Percentiles rank a stretch among this genome's conserved stretches.
Evolutionary conservation across 2,113 vertebrate genomes (phyloP).

Genomic region (Sapajus apella): DNA sequence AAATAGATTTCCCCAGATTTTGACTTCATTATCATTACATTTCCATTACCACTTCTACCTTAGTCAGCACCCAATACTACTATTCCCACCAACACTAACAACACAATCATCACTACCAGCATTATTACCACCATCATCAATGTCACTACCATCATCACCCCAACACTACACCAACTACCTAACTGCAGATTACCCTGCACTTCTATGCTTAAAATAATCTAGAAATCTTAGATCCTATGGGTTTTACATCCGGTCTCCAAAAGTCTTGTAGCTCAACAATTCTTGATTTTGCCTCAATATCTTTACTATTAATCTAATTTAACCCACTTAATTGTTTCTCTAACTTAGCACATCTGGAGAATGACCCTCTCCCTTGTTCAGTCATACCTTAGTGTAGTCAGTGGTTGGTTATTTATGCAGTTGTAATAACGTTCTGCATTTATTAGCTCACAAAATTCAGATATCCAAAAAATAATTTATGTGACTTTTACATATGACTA

Average conservation of each 20-base stretch:
- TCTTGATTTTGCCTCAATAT: neutral
- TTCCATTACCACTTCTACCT: neutral
- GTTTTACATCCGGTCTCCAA: neutral
- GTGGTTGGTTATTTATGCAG: neutral
- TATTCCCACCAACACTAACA: neutral
- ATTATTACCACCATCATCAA: rapidly evolving
- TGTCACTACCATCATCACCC: neutral
- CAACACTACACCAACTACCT: neutral
- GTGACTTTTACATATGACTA: neutral
- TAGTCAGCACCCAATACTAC: neutral
- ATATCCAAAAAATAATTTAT: neutral
- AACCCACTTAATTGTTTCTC: neutral
- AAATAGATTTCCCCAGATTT: neutral
- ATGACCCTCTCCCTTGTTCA: neutral
- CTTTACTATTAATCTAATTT: neutral
- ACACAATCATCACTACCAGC: rapidly evolving
- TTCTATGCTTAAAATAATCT: neutral
- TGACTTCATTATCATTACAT: neutral
- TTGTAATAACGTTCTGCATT: neutral
- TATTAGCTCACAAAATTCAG: neutral
- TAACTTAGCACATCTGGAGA: neutral
- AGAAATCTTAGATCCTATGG: neutral
- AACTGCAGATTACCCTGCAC: neutral
- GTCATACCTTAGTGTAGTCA: neutral
- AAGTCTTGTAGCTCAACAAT: neutral